phyloP scores from a whole-genome alignment of 2,113 vertebrate genomes.

The Paramisgurnus dabryanus region DNA sequence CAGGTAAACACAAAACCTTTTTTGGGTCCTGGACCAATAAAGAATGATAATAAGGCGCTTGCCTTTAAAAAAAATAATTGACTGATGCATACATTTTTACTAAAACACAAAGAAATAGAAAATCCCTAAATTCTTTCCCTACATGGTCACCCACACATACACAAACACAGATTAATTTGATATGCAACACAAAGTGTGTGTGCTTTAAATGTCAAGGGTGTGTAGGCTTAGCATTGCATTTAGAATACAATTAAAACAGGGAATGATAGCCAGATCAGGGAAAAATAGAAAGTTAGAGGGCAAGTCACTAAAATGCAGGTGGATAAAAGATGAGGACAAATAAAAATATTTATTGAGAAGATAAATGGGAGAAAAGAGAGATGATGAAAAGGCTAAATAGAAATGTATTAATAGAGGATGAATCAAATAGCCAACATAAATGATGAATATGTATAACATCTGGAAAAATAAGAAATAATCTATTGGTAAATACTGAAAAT shows the following conservation, averaged over 20 bases:
- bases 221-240: constrained; percentile 68
- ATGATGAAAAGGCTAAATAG: constrained; percentile 55
- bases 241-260: constrained; percentile 51
- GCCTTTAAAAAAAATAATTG: no score
- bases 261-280: constrained; percentile 1
- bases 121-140: not conserved
- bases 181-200: constrained; percentile 28
- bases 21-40: no score
- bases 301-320: constrained; percentile 13
- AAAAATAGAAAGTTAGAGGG: constrained; percentile 41
- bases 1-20: no score
- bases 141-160: not conserved
- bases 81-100: no score
- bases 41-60: no score
- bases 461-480: not conserved
- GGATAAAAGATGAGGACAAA: not conserved
- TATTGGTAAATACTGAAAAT: no score
- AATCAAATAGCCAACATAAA: constrained; percentile 49
- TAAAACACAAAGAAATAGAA: not conserved
- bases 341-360: constrained; percentile 19
- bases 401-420: constrained; percentile 62
- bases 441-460: constrained; percentile 58
- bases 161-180: constrained; percentile 18
- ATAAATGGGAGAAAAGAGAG: constrained; percentile 58
- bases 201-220: constrained; percentile 64